Conservation (phyloP, 2,113 vertebrate genomes). For the Tragelaphus imberbis region DNA sequence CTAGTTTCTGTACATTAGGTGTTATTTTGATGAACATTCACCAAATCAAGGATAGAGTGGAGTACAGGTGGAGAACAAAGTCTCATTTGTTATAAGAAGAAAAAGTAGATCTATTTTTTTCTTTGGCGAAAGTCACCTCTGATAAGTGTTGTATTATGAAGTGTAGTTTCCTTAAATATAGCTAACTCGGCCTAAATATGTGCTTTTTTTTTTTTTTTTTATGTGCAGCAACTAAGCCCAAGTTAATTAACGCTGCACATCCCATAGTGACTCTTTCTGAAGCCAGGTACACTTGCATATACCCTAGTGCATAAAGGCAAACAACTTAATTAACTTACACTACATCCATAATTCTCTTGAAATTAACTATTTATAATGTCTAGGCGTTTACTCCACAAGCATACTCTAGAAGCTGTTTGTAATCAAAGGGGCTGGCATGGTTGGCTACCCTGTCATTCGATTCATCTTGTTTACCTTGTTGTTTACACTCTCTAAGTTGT, state of each 20-base stretch:
- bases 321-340: slow-evolving; percentile 48
- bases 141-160: slow-evolving; percentile 14
- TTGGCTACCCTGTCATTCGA: not conserved
- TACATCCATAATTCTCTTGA: slow-evolving; percentile 40
- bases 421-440: not conserved
- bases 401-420: slow-evolving; percentile 25
- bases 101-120: not conserved
- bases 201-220: slow-evolving; percentile 8
- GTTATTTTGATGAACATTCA: not conserved
- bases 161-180: not conserved
- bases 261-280: slow-evolving; percentile 31
- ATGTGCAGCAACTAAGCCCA: not conserved
- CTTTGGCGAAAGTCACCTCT: not conserved
- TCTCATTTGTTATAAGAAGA: not conserved
- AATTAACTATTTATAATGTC: slow-evolving; percentile 35
- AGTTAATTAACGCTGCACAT: slow-evolving; percentile 38
- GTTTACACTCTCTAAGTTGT: not conserved
- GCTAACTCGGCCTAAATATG: not conserved
- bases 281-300: not conserved
- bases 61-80: not conserved
- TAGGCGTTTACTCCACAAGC: not conserved
- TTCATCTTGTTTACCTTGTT: not conserved
- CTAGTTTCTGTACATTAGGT: not conserved
- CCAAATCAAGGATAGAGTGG: not conserved
- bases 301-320: slow-evolving; percentile 45